phyloP scores from a whole-genome alignment of 1,140 invertebrate species.

The Ostrea denselamellosa region DNA sequence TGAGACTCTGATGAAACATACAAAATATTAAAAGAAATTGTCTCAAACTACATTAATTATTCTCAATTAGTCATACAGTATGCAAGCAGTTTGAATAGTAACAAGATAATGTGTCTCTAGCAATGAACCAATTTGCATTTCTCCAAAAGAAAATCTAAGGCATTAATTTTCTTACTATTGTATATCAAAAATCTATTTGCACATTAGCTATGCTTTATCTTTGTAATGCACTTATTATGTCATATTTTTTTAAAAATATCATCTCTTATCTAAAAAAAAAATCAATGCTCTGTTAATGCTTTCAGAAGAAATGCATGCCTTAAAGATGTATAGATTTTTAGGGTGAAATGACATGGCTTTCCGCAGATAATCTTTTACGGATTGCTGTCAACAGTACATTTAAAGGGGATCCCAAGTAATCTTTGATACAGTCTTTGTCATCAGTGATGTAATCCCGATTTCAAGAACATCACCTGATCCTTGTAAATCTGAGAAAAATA shows the following conservation, averaged over 20 bases:
- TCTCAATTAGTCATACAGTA: neutral
- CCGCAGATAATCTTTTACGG: neutral
- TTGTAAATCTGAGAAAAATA: constrained; percentile 21
- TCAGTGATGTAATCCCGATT: neutral
- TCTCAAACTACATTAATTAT: neutral
- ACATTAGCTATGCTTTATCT: constrained; percentile 15
- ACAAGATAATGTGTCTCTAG: neutral
- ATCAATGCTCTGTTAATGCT: neutral
- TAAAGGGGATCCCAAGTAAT: constrained; percentile 8
- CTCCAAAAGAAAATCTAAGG: neutral
- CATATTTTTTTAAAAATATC: constrained; percentile 7
- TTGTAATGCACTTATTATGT: neutral
- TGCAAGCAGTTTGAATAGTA: neutral
- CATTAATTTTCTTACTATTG: constrained; percentile 5
- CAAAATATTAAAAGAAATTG: neutral
- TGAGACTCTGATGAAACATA: neutral
- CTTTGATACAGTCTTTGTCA: neutral
- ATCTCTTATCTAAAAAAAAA: constrained; percentile 11
- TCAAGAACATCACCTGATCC: constrained; percentile 1
- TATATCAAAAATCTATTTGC: neutral
- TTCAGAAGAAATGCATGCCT: constrained; percentile 10
- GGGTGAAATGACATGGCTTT: neutral
- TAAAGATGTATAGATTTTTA: constrained; percentile 14
- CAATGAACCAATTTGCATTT: neutral
- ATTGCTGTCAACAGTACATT: constrained; percentile 29